Evolutionary conservation across 2,888 invertebrate species (phyloP).

Genomic region (Melieria crassipennis): DNA sequence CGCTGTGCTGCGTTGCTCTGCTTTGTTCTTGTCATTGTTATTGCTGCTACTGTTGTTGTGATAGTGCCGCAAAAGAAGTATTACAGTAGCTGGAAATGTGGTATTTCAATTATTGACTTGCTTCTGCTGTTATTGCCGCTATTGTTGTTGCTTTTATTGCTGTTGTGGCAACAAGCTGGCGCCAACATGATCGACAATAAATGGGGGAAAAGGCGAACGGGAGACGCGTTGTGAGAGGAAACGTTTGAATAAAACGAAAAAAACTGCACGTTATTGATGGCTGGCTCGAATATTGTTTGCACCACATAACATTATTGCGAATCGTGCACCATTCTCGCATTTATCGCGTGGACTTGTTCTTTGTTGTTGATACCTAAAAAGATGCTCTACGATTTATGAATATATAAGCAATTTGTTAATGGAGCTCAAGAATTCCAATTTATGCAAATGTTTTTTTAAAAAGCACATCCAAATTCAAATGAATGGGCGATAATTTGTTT

Average conservation of each 20-base stretch:
- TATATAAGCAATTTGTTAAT: no score
- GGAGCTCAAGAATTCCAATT: no score
- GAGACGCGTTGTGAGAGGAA: not conserved
- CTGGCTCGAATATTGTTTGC: no score
- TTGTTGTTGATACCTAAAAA: not conserved
- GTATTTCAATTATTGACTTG: constrained; percentile 40
- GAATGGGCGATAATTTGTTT: no score
- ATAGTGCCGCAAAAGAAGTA: constrained; percentile 35
- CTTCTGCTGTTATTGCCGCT: constrained; percentile 35
- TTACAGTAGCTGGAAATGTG: constrained; percentile 34
- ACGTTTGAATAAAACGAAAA: not conserved
- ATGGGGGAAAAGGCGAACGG: not conserved
- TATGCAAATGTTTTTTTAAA: no score
- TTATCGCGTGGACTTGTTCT: not conserved
- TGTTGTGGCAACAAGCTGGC: constrained; percentile 32
- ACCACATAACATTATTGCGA: no score
- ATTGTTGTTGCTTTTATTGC: constrained; percentile 23
- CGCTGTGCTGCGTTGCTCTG: constrained; percentile 16
- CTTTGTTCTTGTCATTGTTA: constrained; percentile 15
- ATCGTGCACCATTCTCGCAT: not conserved
- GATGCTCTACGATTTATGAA: no score
- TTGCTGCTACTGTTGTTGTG: constrained; percentile 16
- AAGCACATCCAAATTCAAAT: no score
- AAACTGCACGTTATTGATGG: not conserved
- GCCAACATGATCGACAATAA: constrained; percentile 24